Base-by-base conservation (phyloP, 2,888 invertebrate genomes). In the Mythimna albipuncta region DNA sequence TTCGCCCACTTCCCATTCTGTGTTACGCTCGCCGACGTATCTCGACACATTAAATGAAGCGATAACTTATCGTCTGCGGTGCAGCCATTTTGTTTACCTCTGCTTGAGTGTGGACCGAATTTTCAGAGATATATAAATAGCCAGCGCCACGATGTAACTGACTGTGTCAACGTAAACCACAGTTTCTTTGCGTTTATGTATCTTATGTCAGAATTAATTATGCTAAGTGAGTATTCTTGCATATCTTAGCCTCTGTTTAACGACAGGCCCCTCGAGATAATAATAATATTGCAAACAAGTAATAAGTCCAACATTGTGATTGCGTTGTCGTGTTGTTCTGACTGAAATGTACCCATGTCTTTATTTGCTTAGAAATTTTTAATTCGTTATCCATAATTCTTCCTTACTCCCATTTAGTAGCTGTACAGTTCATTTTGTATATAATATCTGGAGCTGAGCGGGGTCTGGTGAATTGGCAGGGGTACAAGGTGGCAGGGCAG, bases 401-500 rank as follows among this genome's bases (percentile, higher is more conserved):
- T 50, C 13, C 9, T 55, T 70, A 65, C 59, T 64, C n/a, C 41
- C 26, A 38, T 69, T 64, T 64, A 47, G 44, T 63, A 50, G 6
- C 19, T n/a, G 35, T 52, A 68, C 6, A 73, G 50, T 77, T 81
- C 80, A 78, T 85, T 52, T 76, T 85, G 77, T 47, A 19, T 47
- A 47, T 47, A 47, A 47, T 47, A 47, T 81, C 74, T 84, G 84
- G 79, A 82, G 81, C 83, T 82, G 85, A 84, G 89, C 82, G 87
- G 88, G 88, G 85, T 89, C 88, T 90, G 79, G 69, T 85, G 87
- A 85, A 89, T 90, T 88, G 91, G 89, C 89, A 87, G 89, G 91
- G 90, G 89, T 88, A 90, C 87, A 85, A 89, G 89, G 89, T 88
- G 88, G 89, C 88, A 89, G 86, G 89, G 91, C 87, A 86, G 88